Percentiles rank a stretch among this genome's conserved stretches.
Conservation (phyloP, 2,113 vertebrate species). For the Synodontis membranacea region DNA sequence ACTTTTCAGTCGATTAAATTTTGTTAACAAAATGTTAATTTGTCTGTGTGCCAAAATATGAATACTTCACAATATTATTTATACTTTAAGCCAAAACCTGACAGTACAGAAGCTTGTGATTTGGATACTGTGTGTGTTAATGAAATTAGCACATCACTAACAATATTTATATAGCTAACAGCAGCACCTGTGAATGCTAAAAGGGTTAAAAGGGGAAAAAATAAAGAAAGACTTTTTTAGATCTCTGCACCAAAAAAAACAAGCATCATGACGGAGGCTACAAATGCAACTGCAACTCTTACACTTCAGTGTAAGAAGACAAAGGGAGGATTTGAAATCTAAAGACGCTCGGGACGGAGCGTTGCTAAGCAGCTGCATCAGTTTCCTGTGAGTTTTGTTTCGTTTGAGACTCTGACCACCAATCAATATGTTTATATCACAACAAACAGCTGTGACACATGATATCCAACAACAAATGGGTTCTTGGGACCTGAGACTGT, state of each 20-base stretch:
- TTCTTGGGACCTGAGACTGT: neutral
- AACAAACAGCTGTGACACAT: conserved; percentile 23
- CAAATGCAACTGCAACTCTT: neutral
- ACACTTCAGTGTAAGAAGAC: neutral
- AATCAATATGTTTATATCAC: conserved; percentile 20
- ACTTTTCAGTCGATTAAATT: no score
- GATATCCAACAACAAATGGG: conserved; percentile 22
- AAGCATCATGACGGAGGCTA: neutral
- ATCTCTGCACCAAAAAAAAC: neutral
- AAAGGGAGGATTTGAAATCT: neutral
- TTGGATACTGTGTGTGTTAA: no score
- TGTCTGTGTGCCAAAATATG: no score
- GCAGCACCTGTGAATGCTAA: no score
- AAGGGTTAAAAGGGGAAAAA: no score
- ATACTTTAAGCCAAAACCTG: no score
- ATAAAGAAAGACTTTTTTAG: no score
- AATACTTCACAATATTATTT: no score
- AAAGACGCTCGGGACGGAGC: neutral
- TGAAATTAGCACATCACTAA: no score
- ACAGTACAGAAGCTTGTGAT: no score
- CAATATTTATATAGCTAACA: no score
- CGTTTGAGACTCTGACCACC: neutral
- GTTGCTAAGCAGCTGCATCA: neutral
- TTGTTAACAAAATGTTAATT: no score
- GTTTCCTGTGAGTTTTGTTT: neutral